These are phyloP conservation scores for Xestobium rufovillosum DNA, from an alignment of 2,888 invertebrate species.

Conservation along the genomic window DNA sequence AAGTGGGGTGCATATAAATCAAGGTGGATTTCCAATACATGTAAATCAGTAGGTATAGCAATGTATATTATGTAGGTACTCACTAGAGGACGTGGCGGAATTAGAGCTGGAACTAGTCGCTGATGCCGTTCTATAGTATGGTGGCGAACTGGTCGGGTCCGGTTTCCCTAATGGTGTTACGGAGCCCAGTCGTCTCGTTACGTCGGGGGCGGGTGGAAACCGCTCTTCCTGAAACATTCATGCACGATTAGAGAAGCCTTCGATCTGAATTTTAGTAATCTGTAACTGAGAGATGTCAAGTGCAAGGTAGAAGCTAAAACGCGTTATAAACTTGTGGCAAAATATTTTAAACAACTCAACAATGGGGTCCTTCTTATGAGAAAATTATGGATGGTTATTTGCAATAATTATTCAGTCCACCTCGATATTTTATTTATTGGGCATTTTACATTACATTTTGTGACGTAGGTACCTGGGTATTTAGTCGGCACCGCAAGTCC, in stretches of 20 bases:
- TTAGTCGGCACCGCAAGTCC: no score
- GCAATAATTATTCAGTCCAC: constrained; percentile 2
- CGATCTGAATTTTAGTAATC: no score
- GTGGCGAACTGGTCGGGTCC: constrained; percentile 39
- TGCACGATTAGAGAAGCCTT: no score
- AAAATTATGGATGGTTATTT: constrained; percentile 1
- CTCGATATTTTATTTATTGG: no score
- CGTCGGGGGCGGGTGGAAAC: constrained; percentile 50
- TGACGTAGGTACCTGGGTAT: no score
- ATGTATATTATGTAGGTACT: no score
- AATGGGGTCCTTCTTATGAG: background rate
- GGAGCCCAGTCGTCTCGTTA: constrained; percentile 44
- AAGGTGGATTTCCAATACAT: constrained; percentile 15
- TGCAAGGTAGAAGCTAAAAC: no score
- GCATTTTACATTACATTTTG: no score
- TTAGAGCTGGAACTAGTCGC: constrained; percentile 54
- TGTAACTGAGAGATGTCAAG: no score
- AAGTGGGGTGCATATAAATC: constrained; percentile 3
- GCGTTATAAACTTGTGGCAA: no score
- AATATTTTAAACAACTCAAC: background rate
- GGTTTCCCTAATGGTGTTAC: constrained; percentile 36
- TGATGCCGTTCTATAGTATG: constrained; percentile 48
- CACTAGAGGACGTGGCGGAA: constrained; percentile 51
- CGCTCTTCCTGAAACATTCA: constrained; percentile 45
- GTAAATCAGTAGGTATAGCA: constrained; percentile 13